Percentiles rank a stretch among this genome's conserved stretches.
phyloP scores from a whole-genome alignment of 2,797 vertebrate species.

The Perodicticus potto region DNA sequence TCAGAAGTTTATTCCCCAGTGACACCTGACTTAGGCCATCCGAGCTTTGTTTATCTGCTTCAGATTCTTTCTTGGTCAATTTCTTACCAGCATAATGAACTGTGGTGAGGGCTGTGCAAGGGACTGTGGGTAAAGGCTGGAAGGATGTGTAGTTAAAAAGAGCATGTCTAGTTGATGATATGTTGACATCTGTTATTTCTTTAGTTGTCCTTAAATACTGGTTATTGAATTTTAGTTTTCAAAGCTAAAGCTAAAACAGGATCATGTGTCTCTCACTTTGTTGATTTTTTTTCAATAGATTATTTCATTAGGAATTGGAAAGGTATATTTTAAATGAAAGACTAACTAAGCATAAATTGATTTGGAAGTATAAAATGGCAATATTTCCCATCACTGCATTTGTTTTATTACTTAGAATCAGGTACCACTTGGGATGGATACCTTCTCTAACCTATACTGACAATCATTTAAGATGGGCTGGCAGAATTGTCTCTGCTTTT shows the following conservation, averaged over 20 bases:
- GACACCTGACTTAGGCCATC: neutral
- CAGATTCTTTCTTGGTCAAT: neutral
- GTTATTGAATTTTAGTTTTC: conserved; percentile 40
- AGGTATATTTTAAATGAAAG: conserved; percentile 22
- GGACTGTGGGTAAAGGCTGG: neutral
- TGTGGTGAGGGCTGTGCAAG: neutral
- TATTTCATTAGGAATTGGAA: conserved; percentile 2
- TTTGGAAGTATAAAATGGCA: neutral
- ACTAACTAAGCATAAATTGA: neutral
- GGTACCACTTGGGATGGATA: neutral
- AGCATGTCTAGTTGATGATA: neutral
- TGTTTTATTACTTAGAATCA: neutral
- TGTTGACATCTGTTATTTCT: neutral
- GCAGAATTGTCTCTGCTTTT: neutral
- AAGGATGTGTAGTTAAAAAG: neutral
- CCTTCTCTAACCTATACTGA: neutral
- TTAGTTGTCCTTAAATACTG: neutral
- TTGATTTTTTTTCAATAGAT: neutral
- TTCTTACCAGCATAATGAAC: neutral
- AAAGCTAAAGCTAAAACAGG: conserved; percentile 16
- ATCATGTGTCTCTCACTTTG: neutral
- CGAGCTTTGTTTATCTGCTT: neutral
- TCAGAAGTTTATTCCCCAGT: neutral
- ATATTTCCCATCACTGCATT: neutral
- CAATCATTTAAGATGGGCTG: neutral